Conservation (phyloP, 2,888 invertebrate species). For the Noctua fimbriata region DNA sequence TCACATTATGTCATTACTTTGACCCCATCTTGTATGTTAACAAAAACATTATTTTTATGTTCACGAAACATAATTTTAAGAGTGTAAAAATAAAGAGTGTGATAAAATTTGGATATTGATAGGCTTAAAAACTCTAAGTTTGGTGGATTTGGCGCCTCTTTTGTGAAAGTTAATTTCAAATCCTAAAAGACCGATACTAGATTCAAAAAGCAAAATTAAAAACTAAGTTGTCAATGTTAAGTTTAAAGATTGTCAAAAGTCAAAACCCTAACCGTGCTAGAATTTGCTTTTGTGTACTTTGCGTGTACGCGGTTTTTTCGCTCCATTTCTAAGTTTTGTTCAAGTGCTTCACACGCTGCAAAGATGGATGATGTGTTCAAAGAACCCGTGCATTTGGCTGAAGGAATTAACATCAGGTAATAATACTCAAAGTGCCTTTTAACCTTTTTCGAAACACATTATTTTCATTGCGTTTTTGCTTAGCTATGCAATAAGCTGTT, state of each 20-base stretch:
- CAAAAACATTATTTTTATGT: background rate
- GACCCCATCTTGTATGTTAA: background rate
- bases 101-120: background rate
- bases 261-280: background rate
- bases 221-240: slow-evolving; percentile 10
- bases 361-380: slow-evolving; percentile 79
- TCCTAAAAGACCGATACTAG: slow-evolving; percentile 13
- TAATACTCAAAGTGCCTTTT: slow-evolving; percentile 15
- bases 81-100: background rate
- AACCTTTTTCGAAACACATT: background rate
- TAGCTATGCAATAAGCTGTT: background rate
- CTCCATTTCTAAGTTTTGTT: background rate
- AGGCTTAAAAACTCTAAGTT: background rate
- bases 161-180: too few species aligned
- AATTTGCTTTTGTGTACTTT: background rate
- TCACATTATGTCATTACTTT: background rate
- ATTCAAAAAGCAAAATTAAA: background rate
- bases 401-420: slow-evolving; percentile 83
- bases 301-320: background rate
- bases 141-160: background rate
- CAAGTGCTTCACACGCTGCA: background rate
- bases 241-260: background rate
- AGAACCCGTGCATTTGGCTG: slow-evolving; percentile 79
- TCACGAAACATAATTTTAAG: background rate
- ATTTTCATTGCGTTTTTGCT: background rate